phyloP scores from a whole-genome alignment of 2,888 invertebrate genomes.

The Lathronympha strigana region DNA sequence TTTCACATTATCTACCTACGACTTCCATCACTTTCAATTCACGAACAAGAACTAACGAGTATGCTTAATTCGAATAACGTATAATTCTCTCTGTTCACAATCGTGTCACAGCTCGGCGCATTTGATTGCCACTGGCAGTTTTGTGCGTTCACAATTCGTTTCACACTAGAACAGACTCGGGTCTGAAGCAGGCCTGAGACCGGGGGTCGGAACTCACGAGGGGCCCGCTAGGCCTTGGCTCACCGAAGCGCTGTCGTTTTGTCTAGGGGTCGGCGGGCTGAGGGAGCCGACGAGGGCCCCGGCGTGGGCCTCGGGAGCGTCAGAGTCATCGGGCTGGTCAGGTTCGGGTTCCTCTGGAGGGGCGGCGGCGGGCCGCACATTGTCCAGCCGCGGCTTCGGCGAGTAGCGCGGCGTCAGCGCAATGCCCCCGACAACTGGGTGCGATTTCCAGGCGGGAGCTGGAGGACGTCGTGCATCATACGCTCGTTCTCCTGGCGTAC shows the following conservation, averaged over 20 bases:
- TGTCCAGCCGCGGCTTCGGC: slow-evolving; percentile 77
- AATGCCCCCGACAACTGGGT: slow-evolving; percentile 82
- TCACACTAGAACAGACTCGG: slow-evolving; percentile 39
- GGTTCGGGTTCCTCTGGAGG: slow-evolving; percentile 64
- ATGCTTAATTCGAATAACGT: slow-evolving; percentile 49
- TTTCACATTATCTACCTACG: slow-evolving; percentile 76
- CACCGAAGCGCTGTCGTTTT: slow-evolving; percentile 49
- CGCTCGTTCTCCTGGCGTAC: slow-evolving; percentile 96
- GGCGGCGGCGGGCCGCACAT: slow-evolving; percentile 77
- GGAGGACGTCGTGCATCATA: slow-evolving; percentile 90
- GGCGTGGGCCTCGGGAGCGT: slow-evolving; percentile 43
- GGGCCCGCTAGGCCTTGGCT: slow-evolving; percentile 53
- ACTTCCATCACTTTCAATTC: slow-evolving; percentile 62
- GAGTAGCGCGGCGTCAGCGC: slow-evolving; percentile 83
- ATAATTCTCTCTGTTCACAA: slow-evolving; percentile 63
- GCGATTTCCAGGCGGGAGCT: slow-evolving; percentile 84
- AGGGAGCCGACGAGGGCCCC: slow-evolving; percentile 44
- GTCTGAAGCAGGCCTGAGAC: slow-evolving; percentile 38
- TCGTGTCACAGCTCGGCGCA: slow-evolving; percentile 51
- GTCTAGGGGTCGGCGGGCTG: slow-evolving; percentile 38
- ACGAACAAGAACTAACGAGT: slow-evolving; percentile 55
- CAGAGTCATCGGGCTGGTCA: slow-evolving; percentile 47
- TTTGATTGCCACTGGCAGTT: slow-evolving; percentile 44
- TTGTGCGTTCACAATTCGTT: slow-evolving; percentile 54
- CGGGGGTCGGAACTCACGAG: slow-evolving; percentile 57